phyloP scores from a whole-genome alignment of 2,113 vertebrate species.

The Carassius carassius region DNA sequence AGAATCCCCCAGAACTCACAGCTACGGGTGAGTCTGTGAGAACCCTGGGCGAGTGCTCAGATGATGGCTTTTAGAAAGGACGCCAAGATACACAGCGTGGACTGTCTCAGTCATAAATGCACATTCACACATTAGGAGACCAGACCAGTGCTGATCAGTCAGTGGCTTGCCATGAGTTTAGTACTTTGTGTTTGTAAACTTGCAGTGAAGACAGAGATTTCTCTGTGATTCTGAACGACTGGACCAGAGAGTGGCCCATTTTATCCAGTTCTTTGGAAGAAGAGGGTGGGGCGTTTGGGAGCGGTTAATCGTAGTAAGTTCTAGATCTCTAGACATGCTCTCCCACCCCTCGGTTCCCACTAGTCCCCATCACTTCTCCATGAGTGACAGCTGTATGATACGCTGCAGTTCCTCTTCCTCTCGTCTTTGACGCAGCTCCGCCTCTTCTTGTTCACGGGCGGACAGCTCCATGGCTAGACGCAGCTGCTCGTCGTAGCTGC shows the following conservation, averaged over 20 bases:
- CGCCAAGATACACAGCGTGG: constrained; percentile 9
- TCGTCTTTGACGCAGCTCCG: constrained; percentile 78
- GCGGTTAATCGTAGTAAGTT: constrained; percentile 1
- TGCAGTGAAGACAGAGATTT: constrained; percentile 39
- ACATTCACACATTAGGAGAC: constrained; percentile 24
- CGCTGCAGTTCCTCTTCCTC: constrained; percentile 93
- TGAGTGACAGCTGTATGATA: constrained; percentile 94
- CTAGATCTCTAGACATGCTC: constrained; percentile 9
- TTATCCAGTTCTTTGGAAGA: constrained; percentile 28
- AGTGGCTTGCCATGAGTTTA: constrained; percentile 36
- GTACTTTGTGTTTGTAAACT: constrained; percentile 50
- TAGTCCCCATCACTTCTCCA: constrained; percentile 82
- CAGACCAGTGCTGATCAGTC: constrained; percentile 12
- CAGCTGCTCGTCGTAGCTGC: constrained; percentile 89
- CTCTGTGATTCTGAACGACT: constrained; percentile 4
- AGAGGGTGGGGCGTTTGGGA: constrained; percentile 1
- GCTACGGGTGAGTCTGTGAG: background rate
- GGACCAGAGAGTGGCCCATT: background rate
- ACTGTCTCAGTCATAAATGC: constrained; percentile 2
- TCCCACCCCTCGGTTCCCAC: constrained; percentile 21
- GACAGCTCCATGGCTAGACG: constrained; percentile 96
- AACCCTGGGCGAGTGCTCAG: constrained; percentile 1
- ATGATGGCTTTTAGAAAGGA: constrained; percentile 35
- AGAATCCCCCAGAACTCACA: background rate
- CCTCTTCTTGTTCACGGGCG: constrained; percentile 87